Evolutionary conservation across 2,113 vertebrate genomes (phyloP).

Genomic region (Lepus timidus): DNA sequence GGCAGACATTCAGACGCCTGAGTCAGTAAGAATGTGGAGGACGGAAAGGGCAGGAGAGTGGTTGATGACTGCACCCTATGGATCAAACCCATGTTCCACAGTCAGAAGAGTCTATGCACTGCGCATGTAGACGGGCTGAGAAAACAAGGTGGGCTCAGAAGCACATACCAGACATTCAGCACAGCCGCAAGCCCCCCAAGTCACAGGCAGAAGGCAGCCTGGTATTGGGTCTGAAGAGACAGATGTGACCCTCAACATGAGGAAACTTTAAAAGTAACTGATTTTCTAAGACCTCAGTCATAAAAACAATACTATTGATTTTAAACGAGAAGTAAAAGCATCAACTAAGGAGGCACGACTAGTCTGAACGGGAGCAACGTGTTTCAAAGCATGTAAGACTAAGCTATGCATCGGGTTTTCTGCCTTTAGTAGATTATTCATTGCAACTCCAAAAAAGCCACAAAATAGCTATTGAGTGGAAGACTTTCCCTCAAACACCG

Average conservation of each 20-base stretch:
- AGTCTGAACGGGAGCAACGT: not conserved
- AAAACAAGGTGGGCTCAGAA: not conserved
- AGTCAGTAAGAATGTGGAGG: not conserved
- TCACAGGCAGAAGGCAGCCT: not conserved
- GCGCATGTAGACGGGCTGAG: not conserved
- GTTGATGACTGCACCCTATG: not conserved
- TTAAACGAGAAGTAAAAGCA: conserved; percentile 2
- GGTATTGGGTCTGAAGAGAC: not conserved
- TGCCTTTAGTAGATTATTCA: not conserved
- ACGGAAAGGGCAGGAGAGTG: accelerated
- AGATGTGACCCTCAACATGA: not conserved
- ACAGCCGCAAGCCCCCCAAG: not conserved
- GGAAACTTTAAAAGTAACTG: not conserved
- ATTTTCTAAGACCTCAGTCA: conserved; percentile 6
- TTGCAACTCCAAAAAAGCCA: not conserved
- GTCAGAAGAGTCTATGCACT: not conserved
- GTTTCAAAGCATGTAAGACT: conserved; percentile 20
- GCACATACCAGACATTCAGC: not conserved
- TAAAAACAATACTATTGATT: not conserved
- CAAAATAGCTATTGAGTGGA: not conserved
- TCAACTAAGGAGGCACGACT: not conserved
- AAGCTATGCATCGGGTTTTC: not conserved
- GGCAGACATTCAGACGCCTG: not conserved
- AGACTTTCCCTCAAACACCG: not conserved
- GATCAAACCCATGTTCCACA: not conserved